Evolutionary conservation across 1,140 invertebrate species (phyloP), one percentile per base, ranked within the genome.

Genomic region (Chelonus insularis): DNA sequence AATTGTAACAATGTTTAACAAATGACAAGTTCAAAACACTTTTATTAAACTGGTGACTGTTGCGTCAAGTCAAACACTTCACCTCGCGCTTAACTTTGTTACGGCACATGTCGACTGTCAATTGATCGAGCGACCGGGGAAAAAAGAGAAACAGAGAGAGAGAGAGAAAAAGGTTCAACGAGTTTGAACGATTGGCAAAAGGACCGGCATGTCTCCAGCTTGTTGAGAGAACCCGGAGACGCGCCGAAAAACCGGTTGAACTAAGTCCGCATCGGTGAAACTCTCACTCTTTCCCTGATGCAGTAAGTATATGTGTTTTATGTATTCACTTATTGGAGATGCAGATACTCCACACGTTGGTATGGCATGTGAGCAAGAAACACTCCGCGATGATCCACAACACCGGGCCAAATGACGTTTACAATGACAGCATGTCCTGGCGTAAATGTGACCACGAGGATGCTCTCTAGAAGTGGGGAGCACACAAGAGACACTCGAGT

Each of bases 341-440:
- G 41, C 20, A 39, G 39, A 14, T 18, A 58, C 43, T 20, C 25
- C 18, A 14, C 6, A 12, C 14, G 20, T 3, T n/a, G 21, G 20
- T 7, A 14, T 23, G n/a, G n/a, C n/a, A n/a, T n/a, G n/a, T n/a
- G 11, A 29, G 4, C 9, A 57, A 23, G 54, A n/a, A 20, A 21
- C 14, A 20, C 25, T 29, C 3, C 25, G 34, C 21, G 51, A 9
- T 18, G 43, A 50, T 29, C 34, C 32, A 60, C 50, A 41, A 47
- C 52, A 47, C 63, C 51, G 66, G 57, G 57, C 60, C 64, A 59
- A 47, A 34, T 67, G 56, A 71, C 69, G 67, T 65, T 65, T 65
- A 69, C 63, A 69, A 62, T 68, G 67, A 67, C 67, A 68, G 60
- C 64, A 55, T 66, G 65, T 45, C 41, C 60, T 70, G 60, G 63